These are phyloP conservation scores for Gracilinanus agilis DNA, from an alignment of 2,113 vertebrate genomes.

Conservation along the genomic window DNA sequence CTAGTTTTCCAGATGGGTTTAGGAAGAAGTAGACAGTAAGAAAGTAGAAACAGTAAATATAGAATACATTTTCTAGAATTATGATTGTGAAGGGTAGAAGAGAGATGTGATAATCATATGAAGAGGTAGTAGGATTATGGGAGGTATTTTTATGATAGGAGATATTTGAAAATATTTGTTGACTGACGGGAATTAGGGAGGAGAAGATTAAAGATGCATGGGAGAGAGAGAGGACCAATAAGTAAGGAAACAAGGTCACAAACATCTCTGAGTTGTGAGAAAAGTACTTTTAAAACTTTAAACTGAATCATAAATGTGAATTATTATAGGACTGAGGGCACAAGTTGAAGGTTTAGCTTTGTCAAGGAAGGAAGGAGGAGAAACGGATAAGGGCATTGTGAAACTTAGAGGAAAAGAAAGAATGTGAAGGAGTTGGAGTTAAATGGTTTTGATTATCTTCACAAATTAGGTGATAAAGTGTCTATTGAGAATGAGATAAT, in stretches of 20 bases:
- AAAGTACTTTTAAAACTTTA: neutral
- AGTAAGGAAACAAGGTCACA: neutral
- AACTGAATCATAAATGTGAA: neutral
- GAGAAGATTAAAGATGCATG: neutral
- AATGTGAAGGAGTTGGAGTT: neutral
- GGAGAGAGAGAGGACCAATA: neutral
- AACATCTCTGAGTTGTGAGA: neutral
- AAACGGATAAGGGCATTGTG: neutral
- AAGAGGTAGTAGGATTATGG: neutral
- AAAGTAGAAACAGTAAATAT: neutral
- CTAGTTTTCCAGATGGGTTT: neutral
- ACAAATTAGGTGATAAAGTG: neutral
- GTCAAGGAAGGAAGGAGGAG: neutral
- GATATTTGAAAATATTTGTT: neutral
- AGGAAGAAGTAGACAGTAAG: neutral
- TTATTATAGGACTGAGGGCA: neutral
- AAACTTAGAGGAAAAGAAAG: neutral
- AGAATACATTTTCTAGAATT: neutral
- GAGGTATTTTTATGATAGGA: neutral
- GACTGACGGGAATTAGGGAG: neutral
- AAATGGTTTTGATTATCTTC: neutral
- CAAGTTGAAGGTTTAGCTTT: neutral
- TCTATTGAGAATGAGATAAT: neutral
- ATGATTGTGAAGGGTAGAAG: neutral
- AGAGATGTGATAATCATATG: neutral